Percentiles rank a stretch among this genome's conserved stretches.
Evolutionary conservation across 1,140 invertebrate genomes (phyloP).

Genomic region (Leptinotarsa texana): DNA sequence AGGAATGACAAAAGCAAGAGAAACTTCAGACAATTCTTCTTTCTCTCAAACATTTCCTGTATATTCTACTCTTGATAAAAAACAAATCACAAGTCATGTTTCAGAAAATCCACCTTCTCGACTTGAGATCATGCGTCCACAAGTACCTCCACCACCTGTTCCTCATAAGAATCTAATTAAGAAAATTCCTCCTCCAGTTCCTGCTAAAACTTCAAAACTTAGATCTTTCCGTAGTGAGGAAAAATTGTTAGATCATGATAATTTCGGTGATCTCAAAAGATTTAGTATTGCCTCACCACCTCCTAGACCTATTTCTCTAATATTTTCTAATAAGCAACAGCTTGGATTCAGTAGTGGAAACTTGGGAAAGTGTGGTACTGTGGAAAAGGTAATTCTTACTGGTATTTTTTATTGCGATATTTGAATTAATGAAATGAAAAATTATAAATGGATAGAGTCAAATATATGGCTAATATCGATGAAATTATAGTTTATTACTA

Average conservation of each 20-base stretch:
- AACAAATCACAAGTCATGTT: background rate
- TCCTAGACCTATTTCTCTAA: constrained; percentile 30
- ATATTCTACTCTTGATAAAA: background rate
- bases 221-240: constrained; percentile 36
- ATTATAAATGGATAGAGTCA: no score
- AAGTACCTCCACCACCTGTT: constrained; percentile 13
- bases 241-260: constrained; percentile 23
- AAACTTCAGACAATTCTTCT: no score
- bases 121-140: background rate
- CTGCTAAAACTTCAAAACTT: constrained; percentile 46
- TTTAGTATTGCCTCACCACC: constrained; percentile 10
- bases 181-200: constrained; percentile 46
- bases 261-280: background rate
- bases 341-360: constrained; percentile 24
- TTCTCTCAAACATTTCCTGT: background rate
- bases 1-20: background rate
- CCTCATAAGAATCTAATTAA: constrained; percentile 19
- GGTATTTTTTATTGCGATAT: no score
- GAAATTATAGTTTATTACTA: no score
- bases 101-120: constrained; percentile 3
- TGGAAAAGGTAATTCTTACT: constrained; percentile 4
- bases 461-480: no score
- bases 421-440: no score
- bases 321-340: constrained; percentile 27
- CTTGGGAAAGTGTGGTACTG: constrained; percentile 25